These are phyloP conservation scores for Ceryle rudis DNA, from an alignment of 2,797 vertebrate genomes.

Conservation along the genomic window DNA sequence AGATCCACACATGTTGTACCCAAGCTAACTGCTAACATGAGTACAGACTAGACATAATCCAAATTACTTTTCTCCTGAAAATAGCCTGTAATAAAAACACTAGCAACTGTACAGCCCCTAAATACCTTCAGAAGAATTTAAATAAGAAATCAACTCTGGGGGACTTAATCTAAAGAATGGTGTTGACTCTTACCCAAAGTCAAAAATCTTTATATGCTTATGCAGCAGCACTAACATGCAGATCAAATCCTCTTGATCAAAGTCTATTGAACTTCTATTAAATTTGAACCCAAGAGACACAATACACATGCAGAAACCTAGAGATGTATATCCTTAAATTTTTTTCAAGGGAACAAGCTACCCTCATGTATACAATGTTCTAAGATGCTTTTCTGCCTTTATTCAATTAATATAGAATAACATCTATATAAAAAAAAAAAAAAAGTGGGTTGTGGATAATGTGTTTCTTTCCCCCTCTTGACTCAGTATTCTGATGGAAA, in stretches of 20 bases:
- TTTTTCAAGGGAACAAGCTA: background rate
- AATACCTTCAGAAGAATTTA: background rate
- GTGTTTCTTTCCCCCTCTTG: background rate
- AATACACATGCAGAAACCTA: background rate
- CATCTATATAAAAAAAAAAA: background rate
- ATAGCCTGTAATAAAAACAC: background rate
- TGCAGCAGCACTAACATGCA: background rate
- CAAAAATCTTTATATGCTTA: background rate
- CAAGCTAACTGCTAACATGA: background rate
- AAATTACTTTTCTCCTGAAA: background rate
- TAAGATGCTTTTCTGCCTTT: background rate
- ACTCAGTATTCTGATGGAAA: background rate
- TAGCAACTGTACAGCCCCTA: background rate
- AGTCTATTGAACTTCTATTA: background rate
- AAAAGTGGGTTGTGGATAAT: background rate
- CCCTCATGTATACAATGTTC: rapidly evolving
- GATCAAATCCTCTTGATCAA: background rate
- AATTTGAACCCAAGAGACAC: background rate
- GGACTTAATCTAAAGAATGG: background rate
- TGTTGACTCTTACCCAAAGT: background rate
- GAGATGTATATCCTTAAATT: background rate
- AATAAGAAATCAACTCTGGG: background rate
- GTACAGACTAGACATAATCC: background rate
- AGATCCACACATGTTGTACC: background rate
- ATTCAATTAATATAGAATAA: background rate